Percentiles rank a stretch among this genome's conserved stretches.
Evolutionary conservation across 2,113 vertebrate genomes (phyloP).

Genomic region (Copsychus sechellarum): DNA sequence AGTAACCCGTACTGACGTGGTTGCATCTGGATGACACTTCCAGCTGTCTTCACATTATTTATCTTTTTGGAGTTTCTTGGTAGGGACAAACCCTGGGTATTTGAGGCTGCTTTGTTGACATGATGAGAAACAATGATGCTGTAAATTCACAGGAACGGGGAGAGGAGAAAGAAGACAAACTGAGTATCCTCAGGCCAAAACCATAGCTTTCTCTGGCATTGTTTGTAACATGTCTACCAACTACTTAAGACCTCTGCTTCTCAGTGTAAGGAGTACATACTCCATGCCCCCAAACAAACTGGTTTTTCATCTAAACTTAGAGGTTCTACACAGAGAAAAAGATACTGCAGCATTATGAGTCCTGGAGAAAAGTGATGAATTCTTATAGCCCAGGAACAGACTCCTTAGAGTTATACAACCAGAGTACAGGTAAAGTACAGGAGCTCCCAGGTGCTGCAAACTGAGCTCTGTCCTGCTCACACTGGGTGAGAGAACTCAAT

Average conservation of each 20-base stretch:
- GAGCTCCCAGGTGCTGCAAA: background rate
- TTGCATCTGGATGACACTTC: background rate
- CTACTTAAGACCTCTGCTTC: background rate
- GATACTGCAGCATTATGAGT: background rate
- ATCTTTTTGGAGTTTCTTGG: background rate
- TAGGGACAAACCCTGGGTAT: background rate
- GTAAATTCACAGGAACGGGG: background rate
- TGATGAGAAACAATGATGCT: background rate
- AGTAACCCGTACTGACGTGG: accelerated
- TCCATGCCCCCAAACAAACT: background rate
- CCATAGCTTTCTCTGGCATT: background rate
- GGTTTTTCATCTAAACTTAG: background rate
- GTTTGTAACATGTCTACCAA: background rate
- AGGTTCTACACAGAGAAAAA: background rate
- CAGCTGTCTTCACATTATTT: background rate
- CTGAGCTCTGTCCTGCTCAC: background rate
- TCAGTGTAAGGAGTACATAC: background rate
- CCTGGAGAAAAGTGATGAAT: background rate
- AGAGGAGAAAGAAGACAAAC: background rate
- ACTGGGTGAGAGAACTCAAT: accelerated
- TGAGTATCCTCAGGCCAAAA: background rate
- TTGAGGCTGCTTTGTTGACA: background rate
- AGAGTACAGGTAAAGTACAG: background rate
- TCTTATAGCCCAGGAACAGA: background rate
- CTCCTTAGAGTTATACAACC: background rate